These are phyloP conservation scores for Zosterops lateralis DNA, from an alignment of 2,113 vertebrate genomes.

Conservation along the genomic window DNA sequence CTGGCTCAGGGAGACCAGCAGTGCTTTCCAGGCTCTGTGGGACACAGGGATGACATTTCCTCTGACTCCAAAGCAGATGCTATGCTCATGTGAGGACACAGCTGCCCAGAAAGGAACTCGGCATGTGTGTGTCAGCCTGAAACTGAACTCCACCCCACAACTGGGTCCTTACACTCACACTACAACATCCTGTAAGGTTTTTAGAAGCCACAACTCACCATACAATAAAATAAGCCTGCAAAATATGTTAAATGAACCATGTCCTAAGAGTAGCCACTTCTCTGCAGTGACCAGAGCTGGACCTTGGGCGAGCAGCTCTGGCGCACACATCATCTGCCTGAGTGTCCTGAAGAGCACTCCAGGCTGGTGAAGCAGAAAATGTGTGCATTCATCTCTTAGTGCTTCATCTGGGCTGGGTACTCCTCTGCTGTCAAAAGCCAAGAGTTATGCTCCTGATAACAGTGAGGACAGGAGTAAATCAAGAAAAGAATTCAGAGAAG, in stretches of 20 bases:
- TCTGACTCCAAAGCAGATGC: neutral
- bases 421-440: conserved; percentile 12
- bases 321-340: neutral
- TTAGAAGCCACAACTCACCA: neutral
- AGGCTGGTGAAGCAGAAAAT: neutral
- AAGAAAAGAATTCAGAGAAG: conserved; percentile 1
- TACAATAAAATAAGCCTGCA: neutral
- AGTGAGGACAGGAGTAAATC: neutral
- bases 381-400: neutral
- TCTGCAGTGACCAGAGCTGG: neutral
- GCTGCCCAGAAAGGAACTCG: neutral
- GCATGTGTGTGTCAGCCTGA: rapidly evolving
- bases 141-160: neutral
- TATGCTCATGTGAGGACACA: neutral
- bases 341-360: conserved; percentile 3
- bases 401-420: neutral
- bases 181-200: neutral
- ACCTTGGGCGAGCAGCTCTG: neutral
- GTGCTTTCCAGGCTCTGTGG: neutral
- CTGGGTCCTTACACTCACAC: neutral
- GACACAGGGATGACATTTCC: neutral
- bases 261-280: neutral
- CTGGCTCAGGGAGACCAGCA: neutral
- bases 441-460: neutral
- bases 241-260: neutral